A percentile compares a stretch with the other conserved stretches of the same genome.
Conservation (phyloP, 2,113 vertebrate genomes). For the Leiothrix lutea region DNA sequence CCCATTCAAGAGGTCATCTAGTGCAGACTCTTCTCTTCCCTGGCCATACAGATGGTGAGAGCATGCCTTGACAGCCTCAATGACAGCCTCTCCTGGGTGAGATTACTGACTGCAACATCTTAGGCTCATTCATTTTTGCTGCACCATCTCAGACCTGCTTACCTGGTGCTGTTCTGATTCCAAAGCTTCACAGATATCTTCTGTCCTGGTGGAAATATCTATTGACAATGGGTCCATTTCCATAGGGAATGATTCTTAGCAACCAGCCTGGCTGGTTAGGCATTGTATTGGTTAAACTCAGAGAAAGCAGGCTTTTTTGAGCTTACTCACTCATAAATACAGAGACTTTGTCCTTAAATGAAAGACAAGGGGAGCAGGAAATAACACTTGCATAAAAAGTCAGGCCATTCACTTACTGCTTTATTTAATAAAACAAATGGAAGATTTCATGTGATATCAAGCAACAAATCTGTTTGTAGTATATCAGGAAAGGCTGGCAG, state of each 20-base stretch:
- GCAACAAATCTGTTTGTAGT: neutral
- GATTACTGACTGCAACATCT: neutral
- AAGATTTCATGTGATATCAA: neutral
- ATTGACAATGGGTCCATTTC: neutral
- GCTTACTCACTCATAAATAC: neutral
- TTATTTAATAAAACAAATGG: slow-evolving; percentile 52
- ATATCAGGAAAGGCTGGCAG: neutral
- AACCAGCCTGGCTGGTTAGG: neutral
- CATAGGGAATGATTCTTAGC: neutral
- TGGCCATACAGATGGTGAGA: neutral
- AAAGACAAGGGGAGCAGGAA: neutral
- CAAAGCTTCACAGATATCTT: neutral
- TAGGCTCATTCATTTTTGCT: neutral
- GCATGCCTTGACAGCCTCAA: neutral
- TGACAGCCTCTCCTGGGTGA: neutral
- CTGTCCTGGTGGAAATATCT: neutral
- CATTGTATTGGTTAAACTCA: neutral
- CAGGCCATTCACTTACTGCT: neutral
- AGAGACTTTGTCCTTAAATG: neutral
- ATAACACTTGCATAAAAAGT: neutral
- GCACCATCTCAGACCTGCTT: neutral
- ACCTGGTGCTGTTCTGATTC: neutral
- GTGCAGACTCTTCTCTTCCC: neutral
- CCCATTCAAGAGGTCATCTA: neutral
- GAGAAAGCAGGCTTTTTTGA: neutral